Evolutionary conservation across 2,888 invertebrate species (phyloP), one percentile per base, ranked within the genome.

Genomic region (Rapana venosa): DNA sequence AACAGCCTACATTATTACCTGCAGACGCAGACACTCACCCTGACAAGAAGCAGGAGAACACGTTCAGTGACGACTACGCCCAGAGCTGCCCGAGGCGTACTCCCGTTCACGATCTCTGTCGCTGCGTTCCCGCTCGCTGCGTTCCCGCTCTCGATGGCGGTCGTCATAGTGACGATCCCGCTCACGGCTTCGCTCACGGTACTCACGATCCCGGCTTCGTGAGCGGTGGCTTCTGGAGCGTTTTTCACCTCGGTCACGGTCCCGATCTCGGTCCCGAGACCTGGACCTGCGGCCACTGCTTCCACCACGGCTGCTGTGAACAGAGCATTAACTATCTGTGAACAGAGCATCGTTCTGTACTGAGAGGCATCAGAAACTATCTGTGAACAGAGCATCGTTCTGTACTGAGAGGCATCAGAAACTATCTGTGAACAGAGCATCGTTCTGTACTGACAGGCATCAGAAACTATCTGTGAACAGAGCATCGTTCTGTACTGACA

Each of bases 201-300:
- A 92, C 30, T 92, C 92, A 22, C 91, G 88, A 2, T 97, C 97
- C 17, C 96, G 93, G 91, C 96, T 96, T 66, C 96, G 93, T 26
- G 96, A 96, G 66, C 96, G 94, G 30, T 96, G 96, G n/a, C 96
- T 91, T n/a, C 96, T 87, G n/a, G 91, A 94, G 81, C 95, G 93
- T 79, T 95, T 92, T 92, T 95, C 94, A 88, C 95, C 93, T 13
- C 96, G 93, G 58, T 96, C 96, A 89, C 96, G 93, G 32, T 96
- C 96, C 88, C 96, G 92, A 56, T 95, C 94, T 22, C 95, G 97
- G 93, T 98, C 98, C 93, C 98, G 97, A 90, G 98, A 98, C 94
- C 98, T 92, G 47, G 98, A 98, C 93, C 98, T 97, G 91, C 96
- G 92, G 22, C 94, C 94, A 86, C 95, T 94, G 90, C 94, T 94